Conservation (phyloP, 1,140 invertebrate species). For the Drosophila albomicans region DNA sequence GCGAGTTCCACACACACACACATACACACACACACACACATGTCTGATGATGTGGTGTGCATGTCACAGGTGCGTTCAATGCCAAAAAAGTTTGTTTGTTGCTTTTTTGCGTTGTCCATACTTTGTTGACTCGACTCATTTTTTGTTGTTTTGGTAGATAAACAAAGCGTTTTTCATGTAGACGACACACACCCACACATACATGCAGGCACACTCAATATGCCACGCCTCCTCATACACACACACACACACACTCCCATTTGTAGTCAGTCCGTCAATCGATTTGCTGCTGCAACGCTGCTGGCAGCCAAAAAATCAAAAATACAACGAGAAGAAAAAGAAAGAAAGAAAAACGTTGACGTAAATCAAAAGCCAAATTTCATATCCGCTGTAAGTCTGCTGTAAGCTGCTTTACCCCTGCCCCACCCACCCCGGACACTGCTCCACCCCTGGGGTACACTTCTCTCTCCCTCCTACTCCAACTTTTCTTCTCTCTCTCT, state of each 20-base stretch:
- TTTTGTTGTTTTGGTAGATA: slow-evolving; percentile 76
- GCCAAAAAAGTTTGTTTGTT: slow-evolving; percentile 59
- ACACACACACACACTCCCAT: too few relatives aligned
- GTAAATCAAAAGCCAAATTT: slow-evolving; percentile 84
- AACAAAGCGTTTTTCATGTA: slow-evolving; percentile 74
- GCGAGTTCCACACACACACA: slow-evolving; percentile 47
- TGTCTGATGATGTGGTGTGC: slow-evolving; percentile 60
- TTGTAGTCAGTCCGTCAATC: slow-evolving; percentile 64
- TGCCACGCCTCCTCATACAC: slow-evolving; percentile 24
- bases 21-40: slow-evolving; percentile 36
- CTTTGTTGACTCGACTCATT: slow-evolving; percentile 66
- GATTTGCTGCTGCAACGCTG: slow-evolving; percentile 61
- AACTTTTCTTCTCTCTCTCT: too few relatives aligned
- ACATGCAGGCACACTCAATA: not conserved
- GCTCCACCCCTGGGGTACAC: slow-evolving; percentile 12
- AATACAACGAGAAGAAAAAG: slow-evolving; percentile 16
- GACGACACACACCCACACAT: slow-evolving; percentile 10
- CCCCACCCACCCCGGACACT: not conserved
- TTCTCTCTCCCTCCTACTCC: not conserved
- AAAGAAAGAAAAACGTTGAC: slow-evolving; percentile 65
- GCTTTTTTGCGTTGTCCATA: slow-evolving; percentile 25
- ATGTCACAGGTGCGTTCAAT: slow-evolving; percentile 80
- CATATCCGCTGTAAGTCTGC: slow-evolving; percentile 82
- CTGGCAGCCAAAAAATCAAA: slow-evolving; percentile 38
- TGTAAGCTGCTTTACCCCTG: slow-evolving; percentile 76